These are phyloP conservation scores for Andrena minutula DNA, from an alignment of 2,888 invertebrate genomes.

Conservation along the genomic window DNA sequence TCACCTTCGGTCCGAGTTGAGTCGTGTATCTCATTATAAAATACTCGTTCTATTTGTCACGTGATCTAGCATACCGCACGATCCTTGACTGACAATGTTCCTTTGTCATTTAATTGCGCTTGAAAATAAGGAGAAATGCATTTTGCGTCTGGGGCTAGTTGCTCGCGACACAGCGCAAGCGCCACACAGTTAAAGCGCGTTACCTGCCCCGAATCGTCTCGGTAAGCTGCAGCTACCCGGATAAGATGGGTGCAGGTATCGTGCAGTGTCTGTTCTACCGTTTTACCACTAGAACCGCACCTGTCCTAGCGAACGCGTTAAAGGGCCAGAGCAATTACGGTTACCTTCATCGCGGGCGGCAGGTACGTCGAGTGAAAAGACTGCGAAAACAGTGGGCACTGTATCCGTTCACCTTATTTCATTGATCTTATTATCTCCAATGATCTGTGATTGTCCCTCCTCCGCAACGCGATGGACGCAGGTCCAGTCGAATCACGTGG, in stretches of 20 bases:
- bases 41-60: background rate
- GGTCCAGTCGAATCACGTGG: slow-evolving; percentile 61
- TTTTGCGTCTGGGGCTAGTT: slow-evolving; percentile 22
- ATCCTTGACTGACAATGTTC: background rate
- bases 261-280: slow-evolving; percentile 54
- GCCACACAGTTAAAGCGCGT: slow-evolving; percentile 38
- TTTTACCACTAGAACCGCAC: slow-evolving; percentile 28
- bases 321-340: slow-evolving; percentile 19
- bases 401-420: background rate
- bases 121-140: slow-evolving; percentile 18
- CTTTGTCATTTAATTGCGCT: slow-evolving; percentile 32
- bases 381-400: background rate
- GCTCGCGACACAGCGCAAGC: slow-evolving; percentile 60
- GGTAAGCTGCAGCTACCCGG: slow-evolving; percentile 37
- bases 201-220: slow-evolving; percentile 37
- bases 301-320: slow-evolving; percentile 5
- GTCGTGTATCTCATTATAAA: slow-evolving; percentile 7
- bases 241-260: slow-evolving; percentile 62
- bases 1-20: slow-evolving; percentile 1
- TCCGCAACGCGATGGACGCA: slow-evolving; percentile 58
- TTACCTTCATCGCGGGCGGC: slow-evolving; percentile 25
- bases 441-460: slow-evolving; percentile 45
- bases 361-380: slow-evolving; percentile 53
- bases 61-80: background rate
- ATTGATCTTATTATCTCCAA: slow-evolving; percentile 33